phyloP scores from a whole-genome alignment of 1,140 invertebrate species.

The Cephus cinctus region DNA sequence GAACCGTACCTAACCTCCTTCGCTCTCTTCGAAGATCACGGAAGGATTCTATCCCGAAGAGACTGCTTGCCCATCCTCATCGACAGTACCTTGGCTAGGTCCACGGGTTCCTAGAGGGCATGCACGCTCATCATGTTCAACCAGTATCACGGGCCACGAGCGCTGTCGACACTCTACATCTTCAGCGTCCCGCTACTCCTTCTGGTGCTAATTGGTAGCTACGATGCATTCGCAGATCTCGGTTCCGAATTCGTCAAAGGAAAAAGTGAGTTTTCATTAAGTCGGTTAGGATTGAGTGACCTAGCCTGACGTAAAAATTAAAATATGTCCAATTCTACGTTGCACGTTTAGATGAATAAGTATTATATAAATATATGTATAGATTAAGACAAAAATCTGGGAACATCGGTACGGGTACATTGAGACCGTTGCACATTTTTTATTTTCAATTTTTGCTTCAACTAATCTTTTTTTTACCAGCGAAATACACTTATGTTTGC shows the following conservation, averaged over 20 bases:
- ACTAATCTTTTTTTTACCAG: too few relatives aligned
- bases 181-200: constrained; percentile 37
- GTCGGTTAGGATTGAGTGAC: too few relatives aligned
- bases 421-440: too few relatives aligned
- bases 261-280: constrained; percentile 59
- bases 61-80: constrained; percentile 23
- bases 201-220: constrained; percentile 39
- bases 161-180: constrained; percentile 40
- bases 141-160: constrained; percentile 35
- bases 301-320: too few relatives aligned
- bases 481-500: too few relatives aligned
- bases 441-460: too few relatives aligned
- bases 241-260: constrained; percentile 59
- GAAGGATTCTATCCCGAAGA: constrained; percentile 24
- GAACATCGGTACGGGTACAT: constrained; percentile 5
- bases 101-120: constrained; percentile 47
- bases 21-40: constrained; percentile 26
- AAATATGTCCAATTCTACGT: too few relatives aligned
- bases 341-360: too few relatives aligned
- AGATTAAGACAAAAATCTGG: constrained; percentile 6
- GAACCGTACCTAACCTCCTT: constrained; percentile 27
- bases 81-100: constrained; percentile 26
- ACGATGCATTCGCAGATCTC: constrained; percentile 46
- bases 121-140: constrained; percentile 53
- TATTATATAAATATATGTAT: not conserved